Evolutionary conservation across 2,797 vertebrate species (phyloP).

Genomic region (Aeoliscus strigatus): DNA sequence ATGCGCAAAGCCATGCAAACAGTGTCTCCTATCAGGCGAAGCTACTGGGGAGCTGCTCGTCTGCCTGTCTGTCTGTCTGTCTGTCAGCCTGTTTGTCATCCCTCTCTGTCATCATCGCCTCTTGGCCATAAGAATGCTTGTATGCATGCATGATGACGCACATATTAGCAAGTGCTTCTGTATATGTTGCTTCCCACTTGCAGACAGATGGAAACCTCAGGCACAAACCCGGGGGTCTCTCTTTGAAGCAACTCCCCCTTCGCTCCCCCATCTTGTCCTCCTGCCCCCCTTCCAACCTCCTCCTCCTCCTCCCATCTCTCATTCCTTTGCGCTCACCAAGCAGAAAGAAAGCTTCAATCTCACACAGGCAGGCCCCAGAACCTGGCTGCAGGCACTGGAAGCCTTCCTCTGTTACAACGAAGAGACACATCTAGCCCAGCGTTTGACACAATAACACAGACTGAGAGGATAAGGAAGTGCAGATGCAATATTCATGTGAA

Average conservation of each 20-base stretch:
- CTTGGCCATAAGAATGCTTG: constrained; percentile 27
- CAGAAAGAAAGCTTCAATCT: constrained; percentile 57
- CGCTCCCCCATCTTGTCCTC: not conserved
- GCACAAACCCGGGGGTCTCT: constrained; percentile 54
- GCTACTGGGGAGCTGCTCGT: constrained; percentile 22
- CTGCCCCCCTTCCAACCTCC: not conserved
- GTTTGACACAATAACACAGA: constrained; percentile 58
- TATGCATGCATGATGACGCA: constrained; percentile 10
- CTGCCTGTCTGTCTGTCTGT: too few relatives aligned
- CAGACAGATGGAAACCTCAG: constrained; percentile 70
- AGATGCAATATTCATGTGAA: constrained; percentile 62
- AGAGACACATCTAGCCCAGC: constrained; percentile 44
- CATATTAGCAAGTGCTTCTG: constrained; percentile 40
- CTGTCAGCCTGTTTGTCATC: constrained; percentile 36
- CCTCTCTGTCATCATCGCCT: constrained; percentile 33
- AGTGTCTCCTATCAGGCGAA: constrained; percentile 17
- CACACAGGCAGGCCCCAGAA: constrained; percentile 50
- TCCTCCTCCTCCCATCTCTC: not conserved
- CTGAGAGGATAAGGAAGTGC: constrained; percentile 32
- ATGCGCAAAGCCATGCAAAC: constrained; percentile 20
- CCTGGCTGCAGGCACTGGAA: constrained; percentile 63
- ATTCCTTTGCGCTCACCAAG: constrained; percentile 39
- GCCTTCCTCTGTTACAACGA: constrained; percentile 41
- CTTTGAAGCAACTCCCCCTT: constrained; percentile 43
- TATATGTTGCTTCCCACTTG: constrained; percentile 45